Evolutionary conservation across 1,140 invertebrate species (phyloP), one percentile per base, ranked within the genome.

Genomic region (Trichonephila clavipes): DNA sequence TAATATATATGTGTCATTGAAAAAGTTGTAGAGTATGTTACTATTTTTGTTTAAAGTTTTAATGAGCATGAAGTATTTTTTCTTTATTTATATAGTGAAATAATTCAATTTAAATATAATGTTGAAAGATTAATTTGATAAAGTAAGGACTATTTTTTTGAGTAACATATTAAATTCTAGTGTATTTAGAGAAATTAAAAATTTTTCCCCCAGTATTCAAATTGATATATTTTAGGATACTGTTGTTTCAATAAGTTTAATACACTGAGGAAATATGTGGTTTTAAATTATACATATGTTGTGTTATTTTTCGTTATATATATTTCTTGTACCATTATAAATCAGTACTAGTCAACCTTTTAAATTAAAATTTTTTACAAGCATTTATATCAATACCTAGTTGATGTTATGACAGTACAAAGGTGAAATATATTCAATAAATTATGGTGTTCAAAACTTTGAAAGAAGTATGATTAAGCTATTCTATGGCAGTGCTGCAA

Each of bases 321-420:
- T 64, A 64, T 64, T 64, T 64, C 62, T 64, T 18, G 16, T 64
- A 64, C 5, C 21, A 28, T 77, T 77, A 40, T 40, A 77, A 40
- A 77, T 18, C 72, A 18, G 72, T 77, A 40, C 72, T 77, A 77
- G 72, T 77, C 72, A 77, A 40, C 28, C 72, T 77, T 77, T 77
- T 77, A 34, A 34, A 77, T 77, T 77, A 28, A 16, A 77, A 77
- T 40, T 77, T 69, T 77, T 40, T 77, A 77, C 34, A 28, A 77
- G 28, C 72, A 77, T 77, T 77, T 77, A 77, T 77, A 77, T 40
- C 28, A 77, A 40, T 77, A 77, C 14, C 28, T 77, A 34, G 72
- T 77, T 40, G 7, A 77, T 77, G 72, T 77, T 77, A 77, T 77
- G 72, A 77, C 24, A 77, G 72, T 77, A 77, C 72, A 77, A 77